A percentile compares a stretch with the other conserved stretches of the same genome.
Conservation (phyloP, 2,113 vertebrate genomes). For the Neoarius graeffei region DNA sequence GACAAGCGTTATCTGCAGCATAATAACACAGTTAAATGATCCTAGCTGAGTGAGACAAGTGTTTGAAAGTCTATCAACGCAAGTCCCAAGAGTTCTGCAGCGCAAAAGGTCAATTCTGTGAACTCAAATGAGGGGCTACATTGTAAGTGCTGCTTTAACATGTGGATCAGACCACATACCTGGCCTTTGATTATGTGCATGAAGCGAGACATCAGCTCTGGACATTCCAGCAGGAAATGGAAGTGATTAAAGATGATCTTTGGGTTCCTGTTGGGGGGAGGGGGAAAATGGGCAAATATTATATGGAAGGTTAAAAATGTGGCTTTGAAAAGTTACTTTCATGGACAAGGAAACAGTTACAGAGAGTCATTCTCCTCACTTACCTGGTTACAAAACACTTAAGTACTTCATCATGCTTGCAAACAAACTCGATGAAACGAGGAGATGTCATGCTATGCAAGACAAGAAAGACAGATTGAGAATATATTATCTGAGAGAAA, state of each 20-base stretch:
- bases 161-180: slow-evolving; percentile 69
- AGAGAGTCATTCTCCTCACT: slow-evolving; percentile 48
- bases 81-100: slow-evolving; percentile 44
- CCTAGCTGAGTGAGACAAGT: slow-evolving; percentile 40
- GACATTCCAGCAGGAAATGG: slow-evolving; percentile 97
- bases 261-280: slow-evolving; percentile 83
- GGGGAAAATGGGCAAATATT: slow-evolving; percentile 35
- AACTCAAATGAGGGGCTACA: slow-evolving; percentile 14
- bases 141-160: background rate
- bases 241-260: slow-evolving; percentile 99
- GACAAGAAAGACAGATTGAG: slow-evolving; percentile 22
- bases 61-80: slow-evolving; percentile 57
- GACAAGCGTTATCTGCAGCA: slow-evolving; percentile 57
- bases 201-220: slow-evolving; percentile 97
- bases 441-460: slow-evolving; percentile 91
- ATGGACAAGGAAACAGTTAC: background rate
- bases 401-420: slow-evolving; percentile 95
- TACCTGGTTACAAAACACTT: slow-evolving; percentile 98
- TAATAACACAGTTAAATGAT: slow-evolving; percentile 60
- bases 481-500: background rate
- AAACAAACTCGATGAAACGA: slow-evolving; percentile 97
- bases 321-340: background rate
- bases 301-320: background rate
- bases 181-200: slow-evolving; percentile 99
- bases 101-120: slow-evolving; percentile 24